A percentile compares a stretch with the other conserved stretches of the same genome.
phyloP scores from a whole-genome alignment of 2,113 vertebrate species.

The Aspidoscelis tigris region DNA sequence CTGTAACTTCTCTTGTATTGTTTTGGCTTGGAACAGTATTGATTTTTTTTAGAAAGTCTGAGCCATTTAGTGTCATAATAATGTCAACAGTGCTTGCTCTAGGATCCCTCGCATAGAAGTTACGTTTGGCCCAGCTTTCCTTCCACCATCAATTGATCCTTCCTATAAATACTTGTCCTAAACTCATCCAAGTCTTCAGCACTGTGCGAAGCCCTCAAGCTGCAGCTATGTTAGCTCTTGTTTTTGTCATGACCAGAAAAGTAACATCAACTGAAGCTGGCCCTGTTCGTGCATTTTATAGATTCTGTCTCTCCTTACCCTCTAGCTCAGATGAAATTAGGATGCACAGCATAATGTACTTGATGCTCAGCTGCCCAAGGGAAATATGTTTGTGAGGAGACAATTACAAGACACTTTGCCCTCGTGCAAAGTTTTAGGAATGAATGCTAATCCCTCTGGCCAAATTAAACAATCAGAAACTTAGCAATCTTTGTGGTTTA shows the following conservation, averaged over 20 bases:
- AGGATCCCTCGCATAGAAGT: neutral
- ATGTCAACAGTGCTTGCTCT: neutral
- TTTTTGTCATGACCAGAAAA: conserved; percentile 12
- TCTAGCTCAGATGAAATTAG: neutral
- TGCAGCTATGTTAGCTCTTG: neutral
- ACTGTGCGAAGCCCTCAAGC: neutral
- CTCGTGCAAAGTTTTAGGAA: neutral
- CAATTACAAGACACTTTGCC: neutral
- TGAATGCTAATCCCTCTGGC: neutral
- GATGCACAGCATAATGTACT: neutral
- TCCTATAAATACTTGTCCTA: neutral
- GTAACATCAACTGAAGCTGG: neutral
- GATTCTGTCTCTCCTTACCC: neutral
- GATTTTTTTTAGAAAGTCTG: neutral
- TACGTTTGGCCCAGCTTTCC: neutral
- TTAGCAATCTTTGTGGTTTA: neutral
- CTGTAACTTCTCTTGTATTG: neutral
- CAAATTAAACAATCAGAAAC: neutral
- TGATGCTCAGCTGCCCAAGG: neutral
- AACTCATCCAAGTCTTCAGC: neutral
- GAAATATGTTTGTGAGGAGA: neutral
- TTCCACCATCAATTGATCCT: neutral
- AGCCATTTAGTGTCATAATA: neutral
- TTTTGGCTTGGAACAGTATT: neutral
- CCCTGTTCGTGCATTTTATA: conserved; percentile 3